phyloP scores from a whole-genome alignment of 1,140 invertebrate species.

The Periplaneta americana region DNA sequence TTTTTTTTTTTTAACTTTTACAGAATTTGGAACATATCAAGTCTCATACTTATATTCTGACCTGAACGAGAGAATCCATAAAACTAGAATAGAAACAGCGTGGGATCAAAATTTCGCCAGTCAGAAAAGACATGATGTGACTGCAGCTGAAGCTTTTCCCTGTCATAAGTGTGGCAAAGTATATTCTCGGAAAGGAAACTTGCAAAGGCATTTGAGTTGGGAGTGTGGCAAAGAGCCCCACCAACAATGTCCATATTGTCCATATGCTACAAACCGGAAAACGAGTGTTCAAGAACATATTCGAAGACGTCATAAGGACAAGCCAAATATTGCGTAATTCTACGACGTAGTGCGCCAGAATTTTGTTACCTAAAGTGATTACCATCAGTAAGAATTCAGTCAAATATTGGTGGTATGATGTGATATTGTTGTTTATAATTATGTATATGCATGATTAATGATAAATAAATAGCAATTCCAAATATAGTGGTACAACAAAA shows the following conservation, averaged over 20 bases:
- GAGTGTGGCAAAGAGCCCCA: conserved; percentile 32
- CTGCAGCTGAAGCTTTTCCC: not conserved
- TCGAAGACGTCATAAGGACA: not conserved
- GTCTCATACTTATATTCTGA: not conserved
- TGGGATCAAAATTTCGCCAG: not conserved
- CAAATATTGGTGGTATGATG: too few species aligned
- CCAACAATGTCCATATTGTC: conserved; percentile 8
- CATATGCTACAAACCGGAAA: conserved; percentile 18
- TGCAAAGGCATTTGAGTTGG: conserved; percentile 21
- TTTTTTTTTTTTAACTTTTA: not conserved
- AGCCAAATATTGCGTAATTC: not conserved
- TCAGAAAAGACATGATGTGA: not conserved
- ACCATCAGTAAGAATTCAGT: too few species aligned
- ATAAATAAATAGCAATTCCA: too few species aligned
- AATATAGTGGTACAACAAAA: too few species aligned
- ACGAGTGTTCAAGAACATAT: conserved; percentile 23
- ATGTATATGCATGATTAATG: too few species aligned
- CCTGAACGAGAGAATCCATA: not conserved
- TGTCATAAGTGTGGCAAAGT: conserved; percentile 4
- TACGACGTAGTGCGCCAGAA: too few species aligned
- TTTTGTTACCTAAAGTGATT: too few species aligned
- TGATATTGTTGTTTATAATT: too few species aligned
- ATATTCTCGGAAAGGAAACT: conserved; percentile 13
- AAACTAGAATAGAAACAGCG: not conserved
- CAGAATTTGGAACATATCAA: not conserved